A percentile compares a stretch with the other conserved stretches of the same genome.
These are phyloP conservation scores for Hartigia nigra DNA, from an alignment of 2,888 invertebrate genomes.

Conservation along the genomic window DNA sequence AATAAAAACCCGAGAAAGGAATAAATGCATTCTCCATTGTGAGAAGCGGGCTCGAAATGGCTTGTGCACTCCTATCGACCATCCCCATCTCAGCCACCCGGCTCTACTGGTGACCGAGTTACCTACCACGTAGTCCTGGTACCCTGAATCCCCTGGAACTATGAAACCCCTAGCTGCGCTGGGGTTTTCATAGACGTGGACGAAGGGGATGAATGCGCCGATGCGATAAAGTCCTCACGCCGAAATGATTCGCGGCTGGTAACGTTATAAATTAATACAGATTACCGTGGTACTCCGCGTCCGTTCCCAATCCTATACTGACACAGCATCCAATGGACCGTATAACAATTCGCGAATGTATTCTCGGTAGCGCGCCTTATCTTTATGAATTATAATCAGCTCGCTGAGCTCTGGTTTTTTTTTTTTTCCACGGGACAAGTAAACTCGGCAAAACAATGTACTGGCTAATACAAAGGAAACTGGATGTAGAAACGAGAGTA, in stretches of 20 bases:
- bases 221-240: slow-evolving; percentile 39
- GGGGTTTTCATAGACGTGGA: not conserved
- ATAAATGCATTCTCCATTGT: slow-evolving; percentile 53
- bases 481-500: not conserved
- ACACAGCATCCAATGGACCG: not conserved
- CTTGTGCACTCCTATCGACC: slow-evolving; percentile 18
- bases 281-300: slow-evolving; percentile 24
- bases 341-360: not conserved
- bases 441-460: not conserved
- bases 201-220: slow-evolving; percentile 33
- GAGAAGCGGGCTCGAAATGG: slow-evolving; percentile 40
- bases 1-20: slow-evolving; percentile 49
- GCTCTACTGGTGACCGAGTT: slow-evolving; percentile 11
- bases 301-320: not conserved
- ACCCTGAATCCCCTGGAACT: not conserved
- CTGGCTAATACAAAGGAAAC: not conserved
- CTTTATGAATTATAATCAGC: slow-evolving; percentile 3
- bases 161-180: not conserved
- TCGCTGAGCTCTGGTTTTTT: not conserved
- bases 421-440: not conserved
- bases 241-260: slow-evolving; percentile 24
- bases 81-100: slow-evolving; percentile 2
- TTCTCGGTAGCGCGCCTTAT: not conserved
- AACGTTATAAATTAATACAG: slow-evolving; percentile 41
- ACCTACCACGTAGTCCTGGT: slow-evolving; percentile 14